These are phyloP conservation scores for Carposina sasakii DNA, from an alignment of 1,140 invertebrate species.

Conservation along the genomic window DNA sequence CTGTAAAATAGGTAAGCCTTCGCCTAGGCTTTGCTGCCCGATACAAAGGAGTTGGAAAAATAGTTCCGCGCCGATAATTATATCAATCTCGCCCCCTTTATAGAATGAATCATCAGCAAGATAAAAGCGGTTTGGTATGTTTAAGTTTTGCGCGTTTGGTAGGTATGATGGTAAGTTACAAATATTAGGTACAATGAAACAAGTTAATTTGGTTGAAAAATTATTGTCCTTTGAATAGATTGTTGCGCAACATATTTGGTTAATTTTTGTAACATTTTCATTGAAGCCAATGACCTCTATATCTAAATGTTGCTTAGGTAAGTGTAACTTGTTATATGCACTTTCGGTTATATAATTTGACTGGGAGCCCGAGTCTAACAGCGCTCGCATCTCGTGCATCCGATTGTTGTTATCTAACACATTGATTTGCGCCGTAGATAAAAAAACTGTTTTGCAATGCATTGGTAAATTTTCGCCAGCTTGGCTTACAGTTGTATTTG, in stretches of 20 bases:
- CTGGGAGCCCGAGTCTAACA: slow-evolving; percentile 4
- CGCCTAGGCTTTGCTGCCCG: background rate
- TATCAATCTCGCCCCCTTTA: slow-evolving; percentile 1
- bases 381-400: background rate
- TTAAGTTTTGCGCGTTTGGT: background rate
- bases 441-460: background rate
- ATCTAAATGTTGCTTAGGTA: background rate
- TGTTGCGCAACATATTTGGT: background rate
- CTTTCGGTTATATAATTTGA: slow-evolving; percentile 2
- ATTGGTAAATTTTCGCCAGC: background rate
- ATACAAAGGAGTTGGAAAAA: slow-evolving; percentile 5
- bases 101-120: background rate
- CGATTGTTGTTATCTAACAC: slow-evolving; percentile 1
- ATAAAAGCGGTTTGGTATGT: slow-evolving; percentile 3
- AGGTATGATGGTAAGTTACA: background rate
- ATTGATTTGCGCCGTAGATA: slow-evolving; percentile 1
- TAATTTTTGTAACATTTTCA: slow-evolving; percentile 1
- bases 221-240: background rate
- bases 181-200: slow-evolving; percentile 5
- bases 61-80: background rate
- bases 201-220: background rate
- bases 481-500: background rate
- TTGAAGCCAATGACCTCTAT: slow-evolving; percentile 3
- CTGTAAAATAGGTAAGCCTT: slow-evolving; percentile 1
- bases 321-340: background rate